Conservation (phyloP, 2,888 invertebrate species). For the Subacronicta megacephala region DNA sequence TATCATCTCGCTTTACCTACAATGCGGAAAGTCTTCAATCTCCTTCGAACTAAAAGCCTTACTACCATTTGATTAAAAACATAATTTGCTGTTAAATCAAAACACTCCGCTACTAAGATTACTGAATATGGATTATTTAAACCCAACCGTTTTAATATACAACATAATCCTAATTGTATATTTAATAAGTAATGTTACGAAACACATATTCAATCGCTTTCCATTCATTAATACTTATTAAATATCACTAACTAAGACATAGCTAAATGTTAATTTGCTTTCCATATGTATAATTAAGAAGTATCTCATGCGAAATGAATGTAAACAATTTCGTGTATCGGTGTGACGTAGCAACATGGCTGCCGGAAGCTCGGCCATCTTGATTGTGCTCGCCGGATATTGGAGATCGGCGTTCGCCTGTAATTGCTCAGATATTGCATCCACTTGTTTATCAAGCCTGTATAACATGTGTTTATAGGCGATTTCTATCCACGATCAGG, state of each 20-base stretch:
- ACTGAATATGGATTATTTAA: constrained; percentile 1
- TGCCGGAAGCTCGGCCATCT: constrained; percentile 80
- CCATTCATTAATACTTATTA: neutral
- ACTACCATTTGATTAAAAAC: too few species aligned
- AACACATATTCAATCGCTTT: neutral
- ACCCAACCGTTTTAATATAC: neutral
- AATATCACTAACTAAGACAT: too few species aligned
- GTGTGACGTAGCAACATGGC: constrained; percentile 63
- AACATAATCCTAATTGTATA: neutral
- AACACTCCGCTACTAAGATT: neutral
- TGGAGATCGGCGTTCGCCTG: constrained; percentile 64
- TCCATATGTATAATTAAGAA: constrained; percentile 15
- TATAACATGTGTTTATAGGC: constrained; percentile 19
- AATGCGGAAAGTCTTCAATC: too few species aligned
- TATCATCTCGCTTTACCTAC: too few species aligned
- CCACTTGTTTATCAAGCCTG: constrained; percentile 58
- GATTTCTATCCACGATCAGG: constrained; percentile 1
- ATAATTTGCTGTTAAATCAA: too few species aligned
- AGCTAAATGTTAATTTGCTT: neutral
- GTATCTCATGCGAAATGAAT: constrained; percentile 18
- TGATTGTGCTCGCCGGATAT: constrained; percentile 78
- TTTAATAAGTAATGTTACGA: neutral
- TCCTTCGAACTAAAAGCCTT: too few species aligned
- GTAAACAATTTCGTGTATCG: constrained; percentile 57
- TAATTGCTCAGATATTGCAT: constrained; percentile 75